These are phyloP conservation scores for Chymomyza caudatula DNA, from an alignment of 2,888 invertebrate genomes.

Conservation along the genomic window DNA sequence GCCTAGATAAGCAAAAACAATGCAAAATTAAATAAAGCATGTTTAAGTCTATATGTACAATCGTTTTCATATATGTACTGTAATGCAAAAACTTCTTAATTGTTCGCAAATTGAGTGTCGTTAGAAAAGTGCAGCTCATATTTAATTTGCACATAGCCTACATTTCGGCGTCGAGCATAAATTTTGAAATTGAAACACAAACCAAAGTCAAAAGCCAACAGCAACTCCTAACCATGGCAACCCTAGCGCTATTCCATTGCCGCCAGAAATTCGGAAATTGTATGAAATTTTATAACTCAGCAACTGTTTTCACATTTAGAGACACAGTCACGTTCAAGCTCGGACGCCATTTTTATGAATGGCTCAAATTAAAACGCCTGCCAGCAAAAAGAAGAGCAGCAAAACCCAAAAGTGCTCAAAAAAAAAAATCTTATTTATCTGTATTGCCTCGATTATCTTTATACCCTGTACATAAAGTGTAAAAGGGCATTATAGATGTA, in stretches of 20 bases:
- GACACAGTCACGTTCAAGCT: constrained; percentile 52
- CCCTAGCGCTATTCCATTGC: background rate
- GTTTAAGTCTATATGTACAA: background rate
- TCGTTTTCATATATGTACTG: constrained; percentile 12
- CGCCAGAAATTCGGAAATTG: background rate
- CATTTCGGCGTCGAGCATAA: background rate
- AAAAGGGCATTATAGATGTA: too few species aligned
- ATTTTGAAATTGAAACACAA: constrained; percentile 5
- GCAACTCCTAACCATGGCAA: background rate
- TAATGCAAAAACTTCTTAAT: constrained; percentile 53
- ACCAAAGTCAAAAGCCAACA: background rate
- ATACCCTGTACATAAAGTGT: too few species aligned
- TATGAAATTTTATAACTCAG: background rate
- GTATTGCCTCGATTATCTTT: background rate
- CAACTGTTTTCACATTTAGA: constrained; percentile 43
- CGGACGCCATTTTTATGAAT: constrained; percentile 20
- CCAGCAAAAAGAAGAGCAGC: background rate
- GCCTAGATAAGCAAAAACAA: background rate
- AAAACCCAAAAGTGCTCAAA: constrained; percentile 10
- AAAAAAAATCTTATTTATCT: background rate
- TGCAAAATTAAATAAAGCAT: background rate
- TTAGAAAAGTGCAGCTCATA: constrained; percentile 3
- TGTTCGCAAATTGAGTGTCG: constrained; percentile 30
- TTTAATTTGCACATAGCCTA: constrained; percentile 2
- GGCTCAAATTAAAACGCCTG: background rate